Conservation (phyloP, 23 tunicate species). For the Styela clava region DNA sequence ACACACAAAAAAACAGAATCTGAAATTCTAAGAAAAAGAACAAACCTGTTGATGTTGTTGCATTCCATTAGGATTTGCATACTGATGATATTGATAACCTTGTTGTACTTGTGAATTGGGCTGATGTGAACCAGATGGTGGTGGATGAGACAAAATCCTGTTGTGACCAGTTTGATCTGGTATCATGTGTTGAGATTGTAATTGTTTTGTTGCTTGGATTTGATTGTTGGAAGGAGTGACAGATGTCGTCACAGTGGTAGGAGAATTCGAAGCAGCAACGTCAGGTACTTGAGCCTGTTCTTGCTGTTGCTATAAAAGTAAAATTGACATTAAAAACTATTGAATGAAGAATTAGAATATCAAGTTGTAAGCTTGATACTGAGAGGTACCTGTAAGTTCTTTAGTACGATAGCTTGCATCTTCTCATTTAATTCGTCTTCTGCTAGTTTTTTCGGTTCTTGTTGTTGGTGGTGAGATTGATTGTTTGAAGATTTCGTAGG, state of each 20-base stretch:
- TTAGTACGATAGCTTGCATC: slow-evolving; percentile 26
- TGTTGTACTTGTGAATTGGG: neutral
- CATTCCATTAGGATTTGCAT: neutral
- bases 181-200: neutral
- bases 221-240: neutral
- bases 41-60: neutral
- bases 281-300: slow-evolving; percentile 5
- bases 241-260: slow-evolving; percentile 17
- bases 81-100: neutral
- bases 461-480: neutral
- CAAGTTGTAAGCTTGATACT: too few species aligned
- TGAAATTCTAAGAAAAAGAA: too few species aligned
- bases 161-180: neutral
- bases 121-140: neutral
- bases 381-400: slow-evolving; percentile 35
- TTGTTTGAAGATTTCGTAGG: neutral
- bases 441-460: neutral
- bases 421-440: slow-evolving; percentile 30
- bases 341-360: too few species aligned
- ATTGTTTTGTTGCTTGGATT: neutral
- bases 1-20: neutral
- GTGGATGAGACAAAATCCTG: neutral
- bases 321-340: too few species aligned
- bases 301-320: slow-evolving; percentile 7
- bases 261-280: neutral